These are phyloP conservation scores for Prenolepis imparis DNA, from an alignment of 2,888 invertebrate genomes.

Conservation along the genomic window DNA sequence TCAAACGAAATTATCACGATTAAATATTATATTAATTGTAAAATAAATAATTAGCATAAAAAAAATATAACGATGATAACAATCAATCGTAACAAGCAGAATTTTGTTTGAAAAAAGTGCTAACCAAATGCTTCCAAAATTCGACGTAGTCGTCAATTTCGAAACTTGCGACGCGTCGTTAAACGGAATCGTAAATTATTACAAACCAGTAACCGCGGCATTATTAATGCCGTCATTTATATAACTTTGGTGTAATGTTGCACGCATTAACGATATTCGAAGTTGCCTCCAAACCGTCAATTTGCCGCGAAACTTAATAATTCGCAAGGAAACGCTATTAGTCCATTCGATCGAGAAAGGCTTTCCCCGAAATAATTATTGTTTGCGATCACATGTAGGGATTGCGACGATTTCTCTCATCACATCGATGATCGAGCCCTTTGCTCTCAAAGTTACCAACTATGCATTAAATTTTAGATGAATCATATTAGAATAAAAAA, in stretches of 20 bases:
- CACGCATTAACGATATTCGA: conserved; percentile 16
- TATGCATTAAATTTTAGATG: neutral
- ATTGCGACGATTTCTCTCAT: conserved; percentile 33
- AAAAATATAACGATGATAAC: neutral
- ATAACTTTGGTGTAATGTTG: conserved; percentile 13
- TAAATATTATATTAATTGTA: conserved; percentile 13
- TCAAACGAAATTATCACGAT: neutral
- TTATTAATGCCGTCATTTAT: conserved; percentile 37
- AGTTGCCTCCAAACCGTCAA: neutral
- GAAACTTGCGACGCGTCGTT: neutral
- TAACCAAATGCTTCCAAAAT: neutral
- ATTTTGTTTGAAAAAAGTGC: neutral
- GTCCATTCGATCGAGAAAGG: conserved; percentile 19
- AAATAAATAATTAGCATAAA: neutral
- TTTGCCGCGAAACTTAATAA: conserved; percentile 40
- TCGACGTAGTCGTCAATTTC: neutral
- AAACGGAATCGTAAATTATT: neutral
- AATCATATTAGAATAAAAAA: neutral
- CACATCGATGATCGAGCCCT: neutral
- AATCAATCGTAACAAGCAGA: neutral
- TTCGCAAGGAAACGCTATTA: conserved; percentile 11
- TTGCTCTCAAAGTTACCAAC: neutral
- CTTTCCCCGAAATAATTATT: conserved; percentile 42
- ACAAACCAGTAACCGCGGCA: neutral
- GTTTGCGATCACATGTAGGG: neutral